Conservation (phyloP, 1,140 invertebrate genomes). For the Calosoma granatense region DNA sequence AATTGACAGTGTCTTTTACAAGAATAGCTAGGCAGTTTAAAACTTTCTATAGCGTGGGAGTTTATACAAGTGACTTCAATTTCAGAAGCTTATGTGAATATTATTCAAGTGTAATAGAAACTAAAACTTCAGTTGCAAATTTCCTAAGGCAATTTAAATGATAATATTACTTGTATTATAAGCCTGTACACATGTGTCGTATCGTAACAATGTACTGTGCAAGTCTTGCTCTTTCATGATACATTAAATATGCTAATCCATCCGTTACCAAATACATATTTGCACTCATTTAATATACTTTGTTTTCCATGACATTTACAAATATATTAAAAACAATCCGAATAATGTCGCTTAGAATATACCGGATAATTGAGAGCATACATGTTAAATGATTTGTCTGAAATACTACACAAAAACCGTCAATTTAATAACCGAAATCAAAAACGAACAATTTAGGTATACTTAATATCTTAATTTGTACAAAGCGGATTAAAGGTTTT, state of each 20-base stretch:
- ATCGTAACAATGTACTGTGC: neutral
- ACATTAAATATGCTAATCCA: neutral
- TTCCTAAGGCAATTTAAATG: constrained; percentile 6
- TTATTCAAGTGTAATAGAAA: constrained; percentile 9
- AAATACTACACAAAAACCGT: too few species aligned
- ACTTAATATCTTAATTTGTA: neutral
- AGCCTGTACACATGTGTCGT: neutral
- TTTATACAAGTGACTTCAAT: neutral
- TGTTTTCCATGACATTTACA: too few species aligned
- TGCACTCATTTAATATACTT: neutral
- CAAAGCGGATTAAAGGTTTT: neutral
- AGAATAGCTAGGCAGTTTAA: too few species aligned
- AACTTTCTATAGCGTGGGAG: neutral
- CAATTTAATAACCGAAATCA: too few species aligned
- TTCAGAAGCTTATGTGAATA: constrained; percentile 6
- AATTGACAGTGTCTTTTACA: too few species aligned
- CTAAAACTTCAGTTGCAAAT: constrained; percentile 3
- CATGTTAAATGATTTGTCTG: too few species aligned
- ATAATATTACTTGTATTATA: neutral
- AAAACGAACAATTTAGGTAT: too few species aligned
- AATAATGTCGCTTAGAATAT: too few species aligned
- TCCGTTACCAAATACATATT: neutral
- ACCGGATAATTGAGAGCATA: too few species aligned
- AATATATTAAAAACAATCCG: too few species aligned
- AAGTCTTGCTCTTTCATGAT: neutral